Evolutionary conservation across 2,888 invertebrate genomes (phyloP), one percentile per base, ranked within the genome.

Genomic region (Caenorhabditis zanzibari): DNA sequence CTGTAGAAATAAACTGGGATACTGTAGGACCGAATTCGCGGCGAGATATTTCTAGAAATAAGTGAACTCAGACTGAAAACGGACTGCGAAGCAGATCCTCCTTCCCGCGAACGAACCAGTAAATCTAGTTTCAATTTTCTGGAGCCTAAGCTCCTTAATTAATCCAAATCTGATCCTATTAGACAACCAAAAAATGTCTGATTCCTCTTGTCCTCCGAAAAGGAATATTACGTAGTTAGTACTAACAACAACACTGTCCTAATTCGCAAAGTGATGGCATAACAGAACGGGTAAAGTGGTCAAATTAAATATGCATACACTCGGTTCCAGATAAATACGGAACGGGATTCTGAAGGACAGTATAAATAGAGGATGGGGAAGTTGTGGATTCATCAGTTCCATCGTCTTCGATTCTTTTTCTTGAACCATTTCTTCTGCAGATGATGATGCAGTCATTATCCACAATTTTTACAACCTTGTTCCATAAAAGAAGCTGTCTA

Each of bases 201-300:
- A 49, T 69, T 68, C 56, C 5, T 59, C 12, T 54, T 26, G 61
- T 32, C 32, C n/a, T n/a, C n/a, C n/a, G n/a, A n/a, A n/a, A 32
- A 32, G 61, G 38, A 38, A 68, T 41, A 22, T 49, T 49, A 49
- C 49, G 26, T 61, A 54, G 38, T 24, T n/a, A 72, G 52, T 38
- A 38, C 10, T 38, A 47, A 47, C 47, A 47, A 47, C 47, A 47
- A 47, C 19, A 47, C 47, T 77, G 77, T 54, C 69, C 69, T 71
- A 68, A 68, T 76, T 69, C 26, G 63, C 24, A 54, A 38, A 64
- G 71, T 52, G 63, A 56, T 63, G 59, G 7, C 52, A 80, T 59
- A 72, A 72, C 38, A 54, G 56, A 73, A 80, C 72, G 73, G 80
- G 80, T 80, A 80, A 73, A 80, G 80, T 72, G 66, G 77, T n/a